Percentiles rank a stretch among this genome's conserved stretches.
Evolutionary conservation across 1,140 invertebrate species (phyloP).

Genomic region (Cheumatopsyche charites): DNA sequence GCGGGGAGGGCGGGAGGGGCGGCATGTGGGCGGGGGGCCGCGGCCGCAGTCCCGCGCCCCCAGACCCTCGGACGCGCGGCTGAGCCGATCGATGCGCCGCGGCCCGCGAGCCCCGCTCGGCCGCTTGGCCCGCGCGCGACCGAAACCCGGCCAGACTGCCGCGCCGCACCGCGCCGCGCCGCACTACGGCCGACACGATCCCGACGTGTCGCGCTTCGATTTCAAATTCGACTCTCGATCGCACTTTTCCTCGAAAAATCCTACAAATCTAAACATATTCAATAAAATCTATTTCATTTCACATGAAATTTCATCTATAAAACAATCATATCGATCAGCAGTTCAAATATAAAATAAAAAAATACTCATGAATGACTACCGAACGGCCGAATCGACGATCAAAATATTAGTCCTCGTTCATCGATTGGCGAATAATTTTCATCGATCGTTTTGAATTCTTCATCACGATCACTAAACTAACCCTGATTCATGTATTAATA

Average conservation of each 20-base stretch:
- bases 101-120: not conserved
- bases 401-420: no score
- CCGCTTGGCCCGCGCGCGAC: not conserved
- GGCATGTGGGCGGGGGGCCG: not conserved
- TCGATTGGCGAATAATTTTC: no score
- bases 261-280: no score
- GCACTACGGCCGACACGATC: not conserved
- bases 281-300: no score
- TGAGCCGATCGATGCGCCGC: constrained; percentile 16
- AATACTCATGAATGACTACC: no score
- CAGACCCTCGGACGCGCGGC: not conserved
- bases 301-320: no score
- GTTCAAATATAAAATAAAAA: no score
- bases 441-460: no score
- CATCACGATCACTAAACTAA: no score
- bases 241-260: not conserved
- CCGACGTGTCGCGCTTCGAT: not conserved
- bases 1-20: constrained; percentile 28
- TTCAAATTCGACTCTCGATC: not conserved
- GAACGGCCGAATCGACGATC: no score
- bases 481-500: no score
- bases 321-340: no score
- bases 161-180: not conserved
- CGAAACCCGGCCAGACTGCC: not conserved
- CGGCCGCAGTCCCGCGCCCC: constrained; percentile 6